Evolutionary conservation across 2,113 vertebrate genomes (phyloP), one percentile per base, ranked within the genome.

Genomic region (Lathamus discolor): DNA sequence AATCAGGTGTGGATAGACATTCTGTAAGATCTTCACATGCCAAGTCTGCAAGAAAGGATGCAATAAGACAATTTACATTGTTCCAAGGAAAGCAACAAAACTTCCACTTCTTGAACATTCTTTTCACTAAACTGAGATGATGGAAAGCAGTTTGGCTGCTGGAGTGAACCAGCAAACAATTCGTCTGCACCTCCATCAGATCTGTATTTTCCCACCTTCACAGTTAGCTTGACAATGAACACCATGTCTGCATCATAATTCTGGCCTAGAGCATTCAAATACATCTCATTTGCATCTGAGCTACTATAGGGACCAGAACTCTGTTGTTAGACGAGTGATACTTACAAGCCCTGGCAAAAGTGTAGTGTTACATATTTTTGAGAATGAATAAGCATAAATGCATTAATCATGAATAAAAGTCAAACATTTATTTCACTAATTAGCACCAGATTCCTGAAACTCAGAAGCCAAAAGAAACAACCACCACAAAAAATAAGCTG

Each of bases 321-420:
- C 20, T 1, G 0, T 24, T 78, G 33, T 61, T 28, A 67, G 35
- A 63, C 27, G 57, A 75, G 51, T 7, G 46, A 81, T 72, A 67
- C 46, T 63, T 55, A 54, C 13, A 83, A 76, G 61, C 27, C 29
- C 44, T 84, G 88, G 90, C 76, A 90, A 67, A 87, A 68, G 46
- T 6, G 8, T 48, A 63, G 10, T 27, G 7, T 85, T 73, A 79
- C 10, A n/a, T 93, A 92, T 75, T 75, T 92, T 59, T 76, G 37
- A 95, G 44, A 92, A 87, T 72, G 52, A 84, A 59, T 43, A 96
- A 94, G 61, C 78, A 90, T 37, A 93, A 93, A 79, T 57, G 2
- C 92, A 95, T 94, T 97, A 28, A 86, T 69, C 44, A 33, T 41
- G 37, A 95, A 92, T 89, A 76, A 64, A 96, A 62, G 69, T 91